Percentiles rank a stretch among this genome's conserved stretches.
Evolutionary conservation across 2,797 vertebrate genomes (phyloP).

Genomic region (Carcharodon carcharias): DNA sequence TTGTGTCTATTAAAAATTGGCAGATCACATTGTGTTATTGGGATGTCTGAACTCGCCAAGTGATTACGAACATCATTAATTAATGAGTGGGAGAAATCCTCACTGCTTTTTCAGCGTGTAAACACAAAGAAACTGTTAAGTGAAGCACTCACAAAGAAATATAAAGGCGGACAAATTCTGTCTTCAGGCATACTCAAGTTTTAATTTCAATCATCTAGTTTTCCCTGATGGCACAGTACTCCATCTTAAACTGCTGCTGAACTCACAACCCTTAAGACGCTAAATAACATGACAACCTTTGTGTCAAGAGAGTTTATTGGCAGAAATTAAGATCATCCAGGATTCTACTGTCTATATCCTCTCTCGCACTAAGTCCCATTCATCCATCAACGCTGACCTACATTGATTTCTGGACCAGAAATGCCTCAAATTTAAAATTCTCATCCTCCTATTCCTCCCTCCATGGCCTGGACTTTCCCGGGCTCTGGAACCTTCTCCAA

Average conservation of each 20-base stretch:
- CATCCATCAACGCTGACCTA: neutral
- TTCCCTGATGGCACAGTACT: neutral
- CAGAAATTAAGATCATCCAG: neutral
- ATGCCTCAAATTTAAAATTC: neutral
- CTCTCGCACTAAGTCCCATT: neutral
- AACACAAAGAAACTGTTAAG: neutral
- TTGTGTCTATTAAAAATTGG: neutral
- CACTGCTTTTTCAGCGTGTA: conserved; percentile 23
- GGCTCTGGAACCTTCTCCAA: neutral
- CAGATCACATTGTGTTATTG: neutral
- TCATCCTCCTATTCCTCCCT: neutral
- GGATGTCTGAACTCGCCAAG: neutral
- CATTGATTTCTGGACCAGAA: neutral
- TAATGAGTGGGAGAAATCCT: neutral
- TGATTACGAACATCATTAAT: conserved; percentile 12
- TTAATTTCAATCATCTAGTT: neutral
- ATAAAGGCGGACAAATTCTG: neutral
- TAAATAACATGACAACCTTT: neutral
- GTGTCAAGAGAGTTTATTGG: neutral
- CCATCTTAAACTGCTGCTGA: neutral
- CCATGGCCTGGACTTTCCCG: neutral
- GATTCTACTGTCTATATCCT: neutral
- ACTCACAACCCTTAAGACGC: neutral
- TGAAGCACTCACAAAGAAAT: neutral
- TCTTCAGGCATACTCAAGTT: neutral